Evolutionary conservation across 2,113 vertebrate genomes (phyloP).

Genomic region (Thalassarche chlororhynchos): DNA sequence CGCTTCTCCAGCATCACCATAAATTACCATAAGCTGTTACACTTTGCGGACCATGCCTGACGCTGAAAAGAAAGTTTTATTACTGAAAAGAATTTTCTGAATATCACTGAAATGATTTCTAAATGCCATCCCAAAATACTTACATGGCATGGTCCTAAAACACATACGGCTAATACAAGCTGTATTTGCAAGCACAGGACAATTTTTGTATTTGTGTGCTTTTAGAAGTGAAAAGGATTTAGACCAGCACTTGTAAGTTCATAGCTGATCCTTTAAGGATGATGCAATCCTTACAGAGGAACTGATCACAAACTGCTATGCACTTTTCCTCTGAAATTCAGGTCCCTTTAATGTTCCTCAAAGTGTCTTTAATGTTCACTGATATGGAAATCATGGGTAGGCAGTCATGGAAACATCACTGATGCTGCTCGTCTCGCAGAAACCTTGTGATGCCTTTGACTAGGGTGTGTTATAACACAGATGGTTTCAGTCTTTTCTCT

Average conservation of each 20-base stretch:
- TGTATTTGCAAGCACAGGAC: not conserved
- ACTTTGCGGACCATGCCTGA: not conserved
- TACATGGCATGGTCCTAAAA: not conserved
- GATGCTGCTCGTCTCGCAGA: accelerated
- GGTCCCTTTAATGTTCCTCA: not conserved
- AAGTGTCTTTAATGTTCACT: not conserved
- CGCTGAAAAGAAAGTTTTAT: not conserved
- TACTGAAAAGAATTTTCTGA: not conserved
- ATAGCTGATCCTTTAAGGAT: not conserved
- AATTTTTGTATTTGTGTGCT: not conserved
- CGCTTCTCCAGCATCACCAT: not conserved
- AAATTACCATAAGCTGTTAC: not conserved
- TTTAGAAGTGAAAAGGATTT: not conserved
- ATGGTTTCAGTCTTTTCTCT: not conserved
- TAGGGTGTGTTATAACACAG: not conserved
- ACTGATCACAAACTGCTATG: not conserved
- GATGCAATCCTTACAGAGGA: not conserved
- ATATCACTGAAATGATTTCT: not conserved
- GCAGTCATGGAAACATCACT: not conserved
- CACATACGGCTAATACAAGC: not conserved
- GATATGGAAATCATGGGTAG: not conserved
- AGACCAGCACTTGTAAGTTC: not conserved
- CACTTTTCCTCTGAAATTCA: not conserved
- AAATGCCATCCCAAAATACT: not conserved
- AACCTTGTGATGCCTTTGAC: not conserved